Percentiles rank a stretch among this genome's conserved stretches.
Conservation (phyloP, 1,140 invertebrate genomes). For the Oscheius sp. region DNA sequence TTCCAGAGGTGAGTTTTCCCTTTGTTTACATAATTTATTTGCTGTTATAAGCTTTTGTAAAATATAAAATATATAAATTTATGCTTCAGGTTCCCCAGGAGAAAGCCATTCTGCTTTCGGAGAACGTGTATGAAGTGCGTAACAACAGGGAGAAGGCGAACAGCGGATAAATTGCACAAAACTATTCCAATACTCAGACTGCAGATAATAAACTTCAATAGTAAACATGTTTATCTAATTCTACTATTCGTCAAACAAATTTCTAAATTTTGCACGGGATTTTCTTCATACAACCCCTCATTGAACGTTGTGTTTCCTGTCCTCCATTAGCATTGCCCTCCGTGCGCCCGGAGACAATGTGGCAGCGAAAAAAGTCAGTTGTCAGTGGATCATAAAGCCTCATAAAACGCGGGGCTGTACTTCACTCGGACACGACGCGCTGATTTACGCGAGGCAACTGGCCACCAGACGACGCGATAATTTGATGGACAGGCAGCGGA, state of each 20-base stretch:
- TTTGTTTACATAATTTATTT: too few relatives aligned
- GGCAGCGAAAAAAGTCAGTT: neutral
- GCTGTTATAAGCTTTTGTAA: too few relatives aligned
- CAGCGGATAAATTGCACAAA: too few relatives aligned
- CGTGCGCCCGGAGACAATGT: too few relatives aligned
- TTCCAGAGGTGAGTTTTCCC: conserved; percentile 4
- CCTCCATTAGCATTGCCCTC: too few relatives aligned
- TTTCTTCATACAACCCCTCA: too few relatives aligned
- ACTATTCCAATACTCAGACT: too few relatives aligned
- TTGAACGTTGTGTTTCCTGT: too few relatives aligned
- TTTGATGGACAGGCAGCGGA: neutral
- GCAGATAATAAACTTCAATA: too few relatives aligned
- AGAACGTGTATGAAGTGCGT: neutral
- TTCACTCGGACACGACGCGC: neutral
- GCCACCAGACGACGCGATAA: too few relatives aligned
- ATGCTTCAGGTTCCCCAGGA: neutral
- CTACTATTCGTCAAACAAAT: neutral
- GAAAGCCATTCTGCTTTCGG: neutral
- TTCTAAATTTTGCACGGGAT: neutral
- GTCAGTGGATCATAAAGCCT: neutral
- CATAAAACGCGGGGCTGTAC: neutral
- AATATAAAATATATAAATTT: neutral
- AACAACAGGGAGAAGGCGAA: neutral
- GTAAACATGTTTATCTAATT: too few relatives aligned
- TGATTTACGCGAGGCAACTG: neutral